A percentile compares a stretch with the other conserved stretches of the same genome.
Conservation (phyloP, 1,140 invertebrate genomes). For the Lepidurus apus region DNA sequence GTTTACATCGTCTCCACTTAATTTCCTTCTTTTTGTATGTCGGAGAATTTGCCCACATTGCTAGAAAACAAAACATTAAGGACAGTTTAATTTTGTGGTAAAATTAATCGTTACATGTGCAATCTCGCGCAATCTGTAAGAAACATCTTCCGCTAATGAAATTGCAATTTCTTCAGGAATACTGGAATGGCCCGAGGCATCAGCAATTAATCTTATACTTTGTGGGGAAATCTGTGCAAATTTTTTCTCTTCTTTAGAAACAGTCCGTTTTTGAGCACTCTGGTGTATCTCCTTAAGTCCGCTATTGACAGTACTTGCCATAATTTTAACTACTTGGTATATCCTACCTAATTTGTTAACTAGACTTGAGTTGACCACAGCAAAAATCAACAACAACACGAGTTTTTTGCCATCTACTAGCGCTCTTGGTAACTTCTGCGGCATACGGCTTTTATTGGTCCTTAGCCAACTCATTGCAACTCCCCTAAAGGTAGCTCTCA, state of each 20-base stretch:
- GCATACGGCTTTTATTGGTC: too few species aligned
- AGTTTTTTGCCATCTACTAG: not conserved
- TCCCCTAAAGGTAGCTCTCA: too few species aligned
- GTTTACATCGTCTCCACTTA: slow-evolving; percentile 33
- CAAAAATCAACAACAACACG: not conserved
- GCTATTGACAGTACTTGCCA: not conserved
- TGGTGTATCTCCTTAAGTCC: not conserved
- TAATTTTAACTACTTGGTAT: slow-evolving; percentile 19
- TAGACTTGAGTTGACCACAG: not conserved
- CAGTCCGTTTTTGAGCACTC: not conserved
- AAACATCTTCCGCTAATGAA: slow-evolving; percentile 34
- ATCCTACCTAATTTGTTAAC: not conserved
- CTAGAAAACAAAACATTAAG: slow-evolving; percentile 18
- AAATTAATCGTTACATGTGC: slow-evolving; percentile 27
- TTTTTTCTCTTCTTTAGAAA: slow-evolving; percentile 30
- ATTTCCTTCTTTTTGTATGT: slow-evolving; percentile 33
- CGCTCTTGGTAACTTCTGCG: too few species aligned
- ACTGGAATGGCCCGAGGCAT: slow-evolving; percentile 30
- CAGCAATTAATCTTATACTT: slow-evolving; percentile 30
- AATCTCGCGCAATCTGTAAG: slow-evolving; percentile 34
- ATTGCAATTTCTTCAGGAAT: slow-evolving; percentile 27
- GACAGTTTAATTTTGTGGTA: not conserved
- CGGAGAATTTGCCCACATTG: slow-evolving; percentile 33
- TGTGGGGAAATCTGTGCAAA: slow-evolving; percentile 34
- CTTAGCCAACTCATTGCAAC: too few species aligned